phyloP scores from a whole-genome alignment of 2,113 vertebrate species.

The Amia ocellicauda region DNA sequence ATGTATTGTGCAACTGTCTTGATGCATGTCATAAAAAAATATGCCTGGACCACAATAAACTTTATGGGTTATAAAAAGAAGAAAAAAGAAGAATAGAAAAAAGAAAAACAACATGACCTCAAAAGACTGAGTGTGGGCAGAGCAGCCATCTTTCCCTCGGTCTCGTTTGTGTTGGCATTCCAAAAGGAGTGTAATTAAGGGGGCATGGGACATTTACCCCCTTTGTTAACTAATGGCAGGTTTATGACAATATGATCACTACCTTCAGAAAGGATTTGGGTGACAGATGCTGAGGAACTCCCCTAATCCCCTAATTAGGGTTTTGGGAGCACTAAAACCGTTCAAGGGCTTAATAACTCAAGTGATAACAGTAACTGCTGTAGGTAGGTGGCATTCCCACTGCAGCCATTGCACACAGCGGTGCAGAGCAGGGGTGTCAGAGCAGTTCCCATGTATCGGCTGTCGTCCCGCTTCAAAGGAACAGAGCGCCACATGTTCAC shows the following conservation, averaged over 20 bases:
- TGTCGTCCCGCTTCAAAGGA: slow-evolving; percentile 11
- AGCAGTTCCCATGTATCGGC: slow-evolving; percentile 12
- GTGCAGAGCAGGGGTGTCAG: background rate
- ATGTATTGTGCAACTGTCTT: too few relatives aligned
- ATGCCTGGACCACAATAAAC: too few relatives aligned
- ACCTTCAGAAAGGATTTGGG: slow-evolving; percentile 9
- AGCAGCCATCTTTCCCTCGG: too few relatives aligned
- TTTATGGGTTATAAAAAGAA: too few relatives aligned
- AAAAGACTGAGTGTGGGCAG: too few relatives aligned
- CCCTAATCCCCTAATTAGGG: slow-evolving; percentile 18
- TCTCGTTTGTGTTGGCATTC: too few relatives aligned
- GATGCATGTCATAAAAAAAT: too few relatives aligned
- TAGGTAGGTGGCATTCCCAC: slow-evolving; percentile 2
- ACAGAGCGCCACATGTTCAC: background rate
- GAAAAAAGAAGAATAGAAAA: too few relatives aligned
- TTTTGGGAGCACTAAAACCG: background rate
- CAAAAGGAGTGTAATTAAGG: background rate
- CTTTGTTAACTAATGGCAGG: slow-evolving; percentile 15
- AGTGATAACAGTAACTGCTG: background rate
- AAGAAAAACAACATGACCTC: too few relatives aligned
- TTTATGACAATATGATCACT: slow-evolving; percentile 17
- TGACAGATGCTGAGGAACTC: slow-evolving; percentile 9
- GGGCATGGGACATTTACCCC: background rate
- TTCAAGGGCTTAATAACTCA: background rate
- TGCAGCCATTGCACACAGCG: background rate